These are phyloP conservation scores for Chloebia gouldiae DNA, from an alignment of 2,113 vertebrate species.

Conservation along the genomic window DNA sequence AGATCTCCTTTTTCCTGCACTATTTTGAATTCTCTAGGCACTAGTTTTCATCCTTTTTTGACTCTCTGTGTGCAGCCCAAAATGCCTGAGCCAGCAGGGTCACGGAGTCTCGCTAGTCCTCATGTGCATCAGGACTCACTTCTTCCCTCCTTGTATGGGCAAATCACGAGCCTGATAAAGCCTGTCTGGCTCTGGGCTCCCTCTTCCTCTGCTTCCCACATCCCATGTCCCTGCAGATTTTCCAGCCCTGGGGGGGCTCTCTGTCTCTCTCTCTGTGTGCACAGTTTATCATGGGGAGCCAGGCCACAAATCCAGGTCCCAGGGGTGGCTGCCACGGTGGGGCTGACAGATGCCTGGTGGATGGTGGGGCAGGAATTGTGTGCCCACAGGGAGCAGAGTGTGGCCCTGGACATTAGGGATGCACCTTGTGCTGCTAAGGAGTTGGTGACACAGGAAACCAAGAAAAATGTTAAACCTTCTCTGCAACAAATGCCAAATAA, in stretches of 20 bases:
- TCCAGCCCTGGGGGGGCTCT: neutral
- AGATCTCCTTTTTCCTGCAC: neutral
- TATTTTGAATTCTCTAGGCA: slow-evolving; percentile 7
- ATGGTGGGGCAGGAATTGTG: neutral
- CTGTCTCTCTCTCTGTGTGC: neutral
- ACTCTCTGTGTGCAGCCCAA: neutral
- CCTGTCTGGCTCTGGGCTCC: neutral
- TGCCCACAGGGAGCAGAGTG: neutral
- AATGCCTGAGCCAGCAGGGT: neutral
- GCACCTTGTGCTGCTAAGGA: neutral
- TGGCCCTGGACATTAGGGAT: neutral
- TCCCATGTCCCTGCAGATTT: neutral
- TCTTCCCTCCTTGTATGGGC: slow-evolving; percentile 29
- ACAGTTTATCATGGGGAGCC: neutral
- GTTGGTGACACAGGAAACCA: accelerated
- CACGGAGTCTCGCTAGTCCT: neutral
- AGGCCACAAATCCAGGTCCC: neutral
- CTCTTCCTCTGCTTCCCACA: neutral
- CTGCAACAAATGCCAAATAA: neutral
- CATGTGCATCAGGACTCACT: neutral
- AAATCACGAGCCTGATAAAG: neutral
- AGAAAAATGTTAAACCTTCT: neutral
- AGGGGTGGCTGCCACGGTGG: accelerated
- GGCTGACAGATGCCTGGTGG: neutral
- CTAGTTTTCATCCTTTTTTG: slow-evolving; percentile 39